Evolutionary conservation across 2,113 vertebrate genomes (phyloP).

Genomic region (Monarcha castaneiventris): DNA sequence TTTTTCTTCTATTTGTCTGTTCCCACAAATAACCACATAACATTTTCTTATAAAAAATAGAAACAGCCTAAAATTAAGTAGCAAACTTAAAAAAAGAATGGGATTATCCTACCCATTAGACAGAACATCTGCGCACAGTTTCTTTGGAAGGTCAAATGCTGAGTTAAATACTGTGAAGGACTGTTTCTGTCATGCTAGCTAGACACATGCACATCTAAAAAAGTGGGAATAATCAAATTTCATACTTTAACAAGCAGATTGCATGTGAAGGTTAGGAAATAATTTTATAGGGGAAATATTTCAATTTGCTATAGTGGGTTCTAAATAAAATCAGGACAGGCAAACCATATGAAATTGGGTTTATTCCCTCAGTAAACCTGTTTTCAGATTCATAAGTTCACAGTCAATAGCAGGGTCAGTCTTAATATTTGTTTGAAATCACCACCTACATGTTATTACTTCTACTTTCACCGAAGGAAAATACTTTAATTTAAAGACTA

Average conservation of each 20-base stretch:
- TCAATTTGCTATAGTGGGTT: neutral
- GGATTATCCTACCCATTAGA: neutral
- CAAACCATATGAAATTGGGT: neutral
- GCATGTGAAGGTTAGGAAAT: neutral
- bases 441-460: neutral
- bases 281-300: neutral
- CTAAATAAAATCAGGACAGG: neutral
- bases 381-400: neutral
- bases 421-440: neutral
- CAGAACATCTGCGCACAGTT: neutral
- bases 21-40: neutral
- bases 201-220: neutral
- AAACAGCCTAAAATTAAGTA: neutral
- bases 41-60: neutral
- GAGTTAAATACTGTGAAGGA: constrained; percentile 4
- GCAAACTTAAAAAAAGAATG: neutral
- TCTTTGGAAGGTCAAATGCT: neutral
- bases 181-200: neutral
- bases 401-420: neutral
- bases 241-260: neutral
- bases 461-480: neutral
- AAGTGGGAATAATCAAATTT: constrained; percentile 13
- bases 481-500: neutral
- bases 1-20: neutral
- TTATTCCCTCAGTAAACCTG: neutral